Conservation (phyloP, 2,888 invertebrate species). For the Clusia tigrina region DNA sequence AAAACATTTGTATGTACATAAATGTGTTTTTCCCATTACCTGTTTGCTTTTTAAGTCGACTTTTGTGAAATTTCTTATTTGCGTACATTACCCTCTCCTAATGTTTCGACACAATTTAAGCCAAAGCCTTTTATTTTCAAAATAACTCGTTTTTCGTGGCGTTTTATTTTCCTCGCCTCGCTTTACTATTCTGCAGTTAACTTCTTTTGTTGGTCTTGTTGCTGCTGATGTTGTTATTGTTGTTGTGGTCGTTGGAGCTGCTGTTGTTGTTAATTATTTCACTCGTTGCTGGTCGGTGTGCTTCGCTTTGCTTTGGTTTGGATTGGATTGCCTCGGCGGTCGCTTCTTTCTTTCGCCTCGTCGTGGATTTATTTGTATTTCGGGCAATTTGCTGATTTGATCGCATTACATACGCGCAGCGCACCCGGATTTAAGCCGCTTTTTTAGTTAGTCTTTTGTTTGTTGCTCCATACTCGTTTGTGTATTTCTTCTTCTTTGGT, state of each 20-base stretch:
- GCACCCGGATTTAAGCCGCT: conserved; percentile 28
- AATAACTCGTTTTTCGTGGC: conserved; percentile 9
- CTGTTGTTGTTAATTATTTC: background rate
- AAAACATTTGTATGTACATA: too few relatives aligned
- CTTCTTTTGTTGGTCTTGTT: background rate
- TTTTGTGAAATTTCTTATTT: background rate
- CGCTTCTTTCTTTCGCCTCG: background rate
- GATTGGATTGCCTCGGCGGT: background rate
- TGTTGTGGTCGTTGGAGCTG: background rate
- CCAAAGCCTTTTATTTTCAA: background rate
- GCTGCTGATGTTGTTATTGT: background rate
- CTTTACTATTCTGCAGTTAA: background rate
- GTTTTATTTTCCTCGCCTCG: background rate
- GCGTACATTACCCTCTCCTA: conserved; percentile 7
- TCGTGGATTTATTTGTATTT: background rate
- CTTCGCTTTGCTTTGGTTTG: background rate
- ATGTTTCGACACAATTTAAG: background rate
- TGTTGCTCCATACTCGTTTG: conserved; percentile 10
- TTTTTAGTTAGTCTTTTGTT: conserved; percentile 11
- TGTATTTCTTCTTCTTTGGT: conserved; percentile 1
- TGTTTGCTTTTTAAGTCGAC: too few relatives aligned
- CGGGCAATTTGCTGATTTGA: conserved; percentile 1
- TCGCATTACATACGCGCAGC: conserved; percentile 2
- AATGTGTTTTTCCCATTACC: too few relatives aligned
- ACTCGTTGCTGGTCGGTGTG: background rate